A percentile compares a stretch with the other conserved stretches of the same genome.
Evolutionary conservation across 2,797 vertebrate species (phyloP).

Genomic region (Aulostomus chinensis): DNA sequence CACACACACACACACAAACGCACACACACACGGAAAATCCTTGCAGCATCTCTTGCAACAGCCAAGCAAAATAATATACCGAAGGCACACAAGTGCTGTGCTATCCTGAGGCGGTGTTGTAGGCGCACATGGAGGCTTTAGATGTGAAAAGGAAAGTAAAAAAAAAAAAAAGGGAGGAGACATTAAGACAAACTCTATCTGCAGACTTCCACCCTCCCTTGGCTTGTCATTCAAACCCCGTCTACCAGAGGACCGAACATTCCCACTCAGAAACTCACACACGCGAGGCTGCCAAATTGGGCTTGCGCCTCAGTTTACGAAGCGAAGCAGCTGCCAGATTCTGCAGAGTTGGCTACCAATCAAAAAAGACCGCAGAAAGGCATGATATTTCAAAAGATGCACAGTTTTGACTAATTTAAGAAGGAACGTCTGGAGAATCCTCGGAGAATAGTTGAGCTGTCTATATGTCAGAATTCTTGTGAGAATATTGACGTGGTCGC

Average conservation of each 20-base stretch:
- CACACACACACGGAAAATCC: constrained; percentile 7
- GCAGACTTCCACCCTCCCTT: constrained; percentile 47
- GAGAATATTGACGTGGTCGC: constrained; percentile 26
- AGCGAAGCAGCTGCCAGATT: constrained; percentile 58
- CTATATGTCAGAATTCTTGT: constrained; percentile 21
- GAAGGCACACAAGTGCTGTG: constrained; percentile 26
- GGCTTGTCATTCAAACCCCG: constrained; percentile 65
- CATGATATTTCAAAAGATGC: constrained; percentile 43
- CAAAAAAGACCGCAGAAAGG: constrained; percentile 27
- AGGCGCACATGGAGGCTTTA: constrained; percentile 30
- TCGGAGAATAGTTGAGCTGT: constrained; percentile 19
- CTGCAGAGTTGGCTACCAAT: constrained; percentile 52
- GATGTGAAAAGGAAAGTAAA: constrained; percentile 48
- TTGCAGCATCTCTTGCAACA: constrained; percentile 27
- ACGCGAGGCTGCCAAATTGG: constrained; percentile 60
- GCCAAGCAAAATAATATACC: constrained; percentile 32
- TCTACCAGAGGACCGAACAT: constrained; percentile 43
- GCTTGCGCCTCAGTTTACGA: constrained; percentile 48
- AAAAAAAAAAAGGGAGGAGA: constrained; percentile 29
- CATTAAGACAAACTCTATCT: constrained; percentile 58
- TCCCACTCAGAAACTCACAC: constrained; percentile 41
- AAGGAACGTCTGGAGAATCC: constrained; percentile 19
- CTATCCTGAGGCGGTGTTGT: constrained; percentile 47
- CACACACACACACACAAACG: constrained; percentile 3
- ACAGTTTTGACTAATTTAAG: constrained; percentile 48